A percentile compares a stretch with the other conserved stretches of the same genome.
phyloP scores from a whole-genome alignment of 64 coral and sea anemone genomes.

The Platygyra sinensis region DNA sequence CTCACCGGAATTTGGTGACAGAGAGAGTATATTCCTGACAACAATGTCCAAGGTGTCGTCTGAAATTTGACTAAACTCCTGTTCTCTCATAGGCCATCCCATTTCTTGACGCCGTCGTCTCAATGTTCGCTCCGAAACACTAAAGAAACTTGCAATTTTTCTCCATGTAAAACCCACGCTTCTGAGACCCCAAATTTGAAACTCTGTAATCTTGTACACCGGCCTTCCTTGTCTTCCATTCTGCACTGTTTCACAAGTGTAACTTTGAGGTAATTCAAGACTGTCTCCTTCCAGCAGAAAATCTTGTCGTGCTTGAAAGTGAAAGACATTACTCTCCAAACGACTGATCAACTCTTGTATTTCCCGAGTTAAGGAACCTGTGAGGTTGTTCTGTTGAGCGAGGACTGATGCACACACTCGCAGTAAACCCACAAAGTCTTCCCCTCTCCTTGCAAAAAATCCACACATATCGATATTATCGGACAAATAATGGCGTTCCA shows the following conservation, averaged over 20 bases:
- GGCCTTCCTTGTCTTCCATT: too few species aligned
- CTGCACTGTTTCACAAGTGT: too few species aligned
- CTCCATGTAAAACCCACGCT: too few species aligned
- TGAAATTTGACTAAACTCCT: conserved; percentile 48
- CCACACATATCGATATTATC: too few species aligned
- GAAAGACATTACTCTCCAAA: conserved; percentile 14
- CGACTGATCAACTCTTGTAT: neutral
- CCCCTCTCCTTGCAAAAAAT: too few species aligned
- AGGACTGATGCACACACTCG: conserved; percentile 4
- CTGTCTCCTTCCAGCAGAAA: too few species aligned
- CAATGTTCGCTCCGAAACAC: conserved; percentile 57
- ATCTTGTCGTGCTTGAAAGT: conserved; percentile 13
- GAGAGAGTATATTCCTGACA: conserved; percentile 48
- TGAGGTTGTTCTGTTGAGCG: neutral
- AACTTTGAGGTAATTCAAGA: too few species aligned
- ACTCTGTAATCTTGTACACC: too few species aligned
- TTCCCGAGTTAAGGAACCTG: neutral
- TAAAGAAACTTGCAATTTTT: too few species aligned
- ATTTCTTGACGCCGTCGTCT: conserved; percentile 25
- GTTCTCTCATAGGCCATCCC: conserved; percentile 22
- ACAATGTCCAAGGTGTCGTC: conserved; percentile 49
- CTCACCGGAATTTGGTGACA: conserved; percentile 47
- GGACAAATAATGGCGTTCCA: too few species aligned
- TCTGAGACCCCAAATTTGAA: too few species aligned
- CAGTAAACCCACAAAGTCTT: too few species aligned